These are phyloP conservation scores for Pseudococcus viburni DNA, from an alignment of 2,888 invertebrate genomes.

Conservation along the genomic window DNA sequence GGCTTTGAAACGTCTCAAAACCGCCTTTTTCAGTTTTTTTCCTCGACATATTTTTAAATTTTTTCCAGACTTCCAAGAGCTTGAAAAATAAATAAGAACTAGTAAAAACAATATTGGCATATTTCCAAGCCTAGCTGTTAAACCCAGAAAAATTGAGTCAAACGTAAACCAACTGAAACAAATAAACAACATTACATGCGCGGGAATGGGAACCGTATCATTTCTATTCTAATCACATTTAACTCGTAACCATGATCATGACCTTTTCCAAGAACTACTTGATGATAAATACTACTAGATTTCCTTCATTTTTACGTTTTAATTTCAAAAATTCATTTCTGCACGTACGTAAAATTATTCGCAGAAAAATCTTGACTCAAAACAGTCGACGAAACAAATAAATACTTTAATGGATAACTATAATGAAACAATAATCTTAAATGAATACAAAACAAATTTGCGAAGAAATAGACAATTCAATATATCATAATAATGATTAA, in stretches of 20 bases:
- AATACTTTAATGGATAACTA: background rate
- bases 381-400: background rate
- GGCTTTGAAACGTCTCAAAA: too few relatives aligned
- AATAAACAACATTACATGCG: background rate
- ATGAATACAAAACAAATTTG: background rate
- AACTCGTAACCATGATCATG: background rate
- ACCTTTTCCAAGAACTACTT: background rate
- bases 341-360: background rate
- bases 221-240: background rate
- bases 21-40: too few relatives aligned
- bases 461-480: background rate
- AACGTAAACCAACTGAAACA: background rate
- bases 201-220: background rate
- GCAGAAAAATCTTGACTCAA: background rate
- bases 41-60: too few relatives aligned
- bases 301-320: background rate
- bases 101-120: too few relatives aligned
- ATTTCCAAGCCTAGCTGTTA: too few relatives aligned
- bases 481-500: background rate
- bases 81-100: too few relatives aligned
- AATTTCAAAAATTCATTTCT: background rate
- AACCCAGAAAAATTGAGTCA: too few relatives aligned
- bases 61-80: too few relatives aligned
- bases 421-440: slow-evolving; percentile 20
- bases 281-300: background rate